Percentiles rank a stretch among this genome's conserved stretches.
Conservation (phyloP, 2,113 vertebrate species). For the Caretta caretta region DNA sequence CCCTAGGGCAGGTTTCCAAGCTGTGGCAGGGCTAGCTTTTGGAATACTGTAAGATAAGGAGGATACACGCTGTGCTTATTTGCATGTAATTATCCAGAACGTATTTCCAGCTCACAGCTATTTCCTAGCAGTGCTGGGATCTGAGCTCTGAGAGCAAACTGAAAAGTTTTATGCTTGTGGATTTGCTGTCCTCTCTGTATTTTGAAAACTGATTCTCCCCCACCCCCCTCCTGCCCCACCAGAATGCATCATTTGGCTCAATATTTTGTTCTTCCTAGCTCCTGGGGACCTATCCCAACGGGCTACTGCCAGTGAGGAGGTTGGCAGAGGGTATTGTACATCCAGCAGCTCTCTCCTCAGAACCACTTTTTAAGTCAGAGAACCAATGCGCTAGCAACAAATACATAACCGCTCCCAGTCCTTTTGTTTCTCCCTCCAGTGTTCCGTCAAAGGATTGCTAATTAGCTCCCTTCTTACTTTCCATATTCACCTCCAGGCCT, state of each 20-base stretch:
- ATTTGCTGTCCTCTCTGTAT: not conserved
- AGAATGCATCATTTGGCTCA: not conserved
- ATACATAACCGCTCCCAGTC: not conserved
- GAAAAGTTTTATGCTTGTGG: not conserved
- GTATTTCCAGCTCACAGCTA: not conserved
- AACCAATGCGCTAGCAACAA: not conserved
- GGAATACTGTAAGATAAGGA: not conserved
- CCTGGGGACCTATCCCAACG: not conserved
- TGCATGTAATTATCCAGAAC: not conserved
- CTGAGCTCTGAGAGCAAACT: not conserved
- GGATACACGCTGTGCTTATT: not conserved
- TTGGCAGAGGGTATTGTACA: not conserved
- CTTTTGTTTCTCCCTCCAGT: not conserved
- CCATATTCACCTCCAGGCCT: not conserved
- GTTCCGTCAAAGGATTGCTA: not conserved
- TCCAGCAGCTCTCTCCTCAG: not conserved
- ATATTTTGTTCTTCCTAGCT: not conserved
- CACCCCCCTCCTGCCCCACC: not conserved
- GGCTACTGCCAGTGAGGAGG: rapidly evolving
- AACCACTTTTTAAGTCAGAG: not conserved
- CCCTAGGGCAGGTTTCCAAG: not conserved
- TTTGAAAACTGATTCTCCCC: not conserved
- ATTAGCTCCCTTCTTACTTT: not conserved
- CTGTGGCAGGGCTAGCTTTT: not conserved
- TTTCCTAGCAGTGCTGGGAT: slow-evolving; percentile 14